phyloP scores from a whole-genome alignment of 1,140 invertebrate species.

The Trichogramma pretiosum region DNA sequence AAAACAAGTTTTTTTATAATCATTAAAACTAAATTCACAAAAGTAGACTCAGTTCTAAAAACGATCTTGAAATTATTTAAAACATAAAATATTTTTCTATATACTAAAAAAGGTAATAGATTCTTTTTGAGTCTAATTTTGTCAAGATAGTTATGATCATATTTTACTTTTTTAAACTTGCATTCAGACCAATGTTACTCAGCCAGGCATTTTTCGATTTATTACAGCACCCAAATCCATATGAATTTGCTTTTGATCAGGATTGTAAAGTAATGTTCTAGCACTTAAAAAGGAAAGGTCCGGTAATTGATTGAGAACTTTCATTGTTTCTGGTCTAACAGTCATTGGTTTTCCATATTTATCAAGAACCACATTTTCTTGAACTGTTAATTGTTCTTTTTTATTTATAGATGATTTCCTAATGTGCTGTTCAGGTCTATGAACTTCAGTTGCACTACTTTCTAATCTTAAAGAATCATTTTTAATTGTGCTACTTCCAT shows the following conservation, averaged over 20 bases:
- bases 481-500: constrained; percentile 17
- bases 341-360: constrained; percentile 36
- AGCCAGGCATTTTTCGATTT: constrained; percentile 45
- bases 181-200: constrained; percentile 46
- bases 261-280: constrained; percentile 39
- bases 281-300: constrained; percentile 42
- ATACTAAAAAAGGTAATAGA: no score
- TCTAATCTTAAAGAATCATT: constrained; percentile 11
- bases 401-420: constrained; percentile 20
- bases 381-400: constrained; percentile 19
- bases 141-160: not conserved
- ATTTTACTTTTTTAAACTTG: constrained; percentile 30
- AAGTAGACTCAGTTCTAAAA: no score
- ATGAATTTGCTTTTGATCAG: constrained; percentile 39
- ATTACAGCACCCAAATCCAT: constrained; percentile 42
- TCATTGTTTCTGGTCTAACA: constrained; percentile 34
- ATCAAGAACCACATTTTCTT: constrained; percentile 36
- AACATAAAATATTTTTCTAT: not conserved
- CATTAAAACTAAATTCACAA: no score
- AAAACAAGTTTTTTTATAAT: constrained; percentile 36
- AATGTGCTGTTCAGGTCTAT: constrained; percentile 18
- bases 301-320: constrained; percentile 39
- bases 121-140: no score
- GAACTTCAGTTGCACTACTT: constrained; percentile 9
- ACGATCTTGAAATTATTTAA: no score